Evolutionary conservation across 1,140 invertebrate species (phyloP), one percentile per base, ranked within the genome.

Genomic region (Polypedilum pembai): DNA sequence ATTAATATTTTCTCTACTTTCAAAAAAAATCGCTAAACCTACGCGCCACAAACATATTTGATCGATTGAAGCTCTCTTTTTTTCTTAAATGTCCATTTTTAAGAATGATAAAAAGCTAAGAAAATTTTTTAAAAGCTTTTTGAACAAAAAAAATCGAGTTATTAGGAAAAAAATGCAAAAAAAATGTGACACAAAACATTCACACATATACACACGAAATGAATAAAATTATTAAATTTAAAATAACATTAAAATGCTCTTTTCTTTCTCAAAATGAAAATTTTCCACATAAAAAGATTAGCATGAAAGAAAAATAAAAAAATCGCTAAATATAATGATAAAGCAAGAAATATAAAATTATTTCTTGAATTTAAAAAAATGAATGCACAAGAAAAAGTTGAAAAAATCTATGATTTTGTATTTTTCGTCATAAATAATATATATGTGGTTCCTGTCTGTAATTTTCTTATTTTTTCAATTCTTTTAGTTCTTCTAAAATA

Each of bases 271-370:
- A 56, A 33, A 33, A 56, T 56, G 45, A 56, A 56, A 33, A 56
- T 56, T 56, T 56, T 56, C 15, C 45, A 56, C 45, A 56, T 56
- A 56, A 12, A 33, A 33, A 56, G 41, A n/a, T 56, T 56, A 56
- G 45, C 45, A 56, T 56, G 12, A 56, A 56, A 7, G 15, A 45
- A 45, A 45, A 45, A 45, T 3, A 45, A 45, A 56, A 56, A 56
- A 56, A 56, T 56, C 45, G 45, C 45, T 56, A 56, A 56, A 56
- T 56, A 56, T 56, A n/a, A n/a, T n/a, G n/a, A n/a, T n/a, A 56
- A 56, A 56, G n/a, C 4, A 56, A 56, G 12, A 45, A 45, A 45
- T 45, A 56, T 15, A 56, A 56, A 33, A 33, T 3, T 33, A 33
- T 33, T 33, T 33, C 24, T 33, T 33, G 24, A 33, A 33, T 33